phyloP scores from a whole-genome alignment of 2,888 invertebrate genomes.

The Lymantria monacha region DNA sequence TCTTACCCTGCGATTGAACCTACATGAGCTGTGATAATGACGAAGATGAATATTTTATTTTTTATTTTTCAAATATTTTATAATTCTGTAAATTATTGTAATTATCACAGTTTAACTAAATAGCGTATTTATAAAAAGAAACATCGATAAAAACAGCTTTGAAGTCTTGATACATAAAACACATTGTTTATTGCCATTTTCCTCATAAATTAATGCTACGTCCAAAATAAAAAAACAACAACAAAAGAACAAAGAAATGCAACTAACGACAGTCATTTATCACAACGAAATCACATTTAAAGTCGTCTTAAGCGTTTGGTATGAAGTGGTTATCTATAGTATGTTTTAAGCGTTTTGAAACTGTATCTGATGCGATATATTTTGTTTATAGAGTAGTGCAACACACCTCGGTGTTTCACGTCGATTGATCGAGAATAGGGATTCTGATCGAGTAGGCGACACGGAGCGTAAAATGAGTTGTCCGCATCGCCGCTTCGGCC shows the following conservation, averaged over 20 bases:
- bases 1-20: too few species aligned
- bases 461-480: constrained; percentile 76
- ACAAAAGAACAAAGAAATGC: constrained; percentile 36
- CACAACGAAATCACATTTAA: constrained; percentile 38
- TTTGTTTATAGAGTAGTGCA: constrained; percentile 40
- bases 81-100: too few species aligned
- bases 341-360: constrained; percentile 33
- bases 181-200: constrained; percentile 9
- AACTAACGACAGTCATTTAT: constrained; percentile 38
- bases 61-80: too few species aligned
- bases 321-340: constrained; percentile 33
- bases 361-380: constrained; percentile 32
- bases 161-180: not conserved
- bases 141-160: not conserved
- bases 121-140: not conserved
- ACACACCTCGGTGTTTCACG: constrained; percentile 40
- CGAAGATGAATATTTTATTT: too few species aligned
- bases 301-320: constrained; percentile 32
- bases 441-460: constrained; percentile 58
- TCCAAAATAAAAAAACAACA: constrained; percentile 25
- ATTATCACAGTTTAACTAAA: too few species aligned
- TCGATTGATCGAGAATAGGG: constrained; percentile 59
- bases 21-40: too few species aligned
- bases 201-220: constrained; percentile 26
- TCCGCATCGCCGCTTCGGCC: constrained; percentile 68